Evolutionary conservation across 2,113 vertebrate species (phyloP).

Genomic region (Montifringilla adamsi): DNA sequence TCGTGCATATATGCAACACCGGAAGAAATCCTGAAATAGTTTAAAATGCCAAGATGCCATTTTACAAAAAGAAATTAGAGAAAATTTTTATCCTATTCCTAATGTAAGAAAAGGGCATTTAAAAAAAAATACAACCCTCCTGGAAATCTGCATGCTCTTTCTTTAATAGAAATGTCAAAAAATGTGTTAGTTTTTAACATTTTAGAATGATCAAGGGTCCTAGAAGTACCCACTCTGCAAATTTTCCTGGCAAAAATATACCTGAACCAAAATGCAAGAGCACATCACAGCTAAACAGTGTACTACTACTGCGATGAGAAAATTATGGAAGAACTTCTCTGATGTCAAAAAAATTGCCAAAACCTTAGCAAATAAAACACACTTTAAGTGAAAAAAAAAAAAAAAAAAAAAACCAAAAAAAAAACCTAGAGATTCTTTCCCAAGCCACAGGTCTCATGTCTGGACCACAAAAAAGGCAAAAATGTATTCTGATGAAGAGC

Average conservation of each 20-base stretch:
- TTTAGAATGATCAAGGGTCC: not conserved
- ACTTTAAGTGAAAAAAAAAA: too few species aligned
- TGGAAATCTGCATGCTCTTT: not conserved
- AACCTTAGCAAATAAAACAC: not conserved
- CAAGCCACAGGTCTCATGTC: not conserved
- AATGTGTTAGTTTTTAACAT: not conserved
- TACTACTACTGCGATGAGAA: not conserved
- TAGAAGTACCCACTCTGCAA: not conserved
- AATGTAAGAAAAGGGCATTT: not conserved
- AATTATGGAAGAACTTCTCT: not conserved
- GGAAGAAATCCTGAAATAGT: not conserved
- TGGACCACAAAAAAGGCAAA: not conserved
- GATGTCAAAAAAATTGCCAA: not conserved
- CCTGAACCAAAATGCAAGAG: not conserved
- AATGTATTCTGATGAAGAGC: not conserved
- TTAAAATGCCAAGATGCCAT: not conserved
- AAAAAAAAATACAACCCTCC: not conserved
- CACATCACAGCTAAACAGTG: not conserved
- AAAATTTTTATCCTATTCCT: not conserved
- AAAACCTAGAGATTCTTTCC: not conserved
- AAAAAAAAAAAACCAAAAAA: not conserved
- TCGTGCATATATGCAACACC: not conserved
- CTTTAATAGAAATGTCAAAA: not conserved
- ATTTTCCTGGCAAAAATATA: not conserved
- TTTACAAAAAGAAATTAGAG: not conserved